phyloP scores from a whole-genome alignment of 1,140 invertebrate genomes.

The Daktulosphaira vitifoliae region DNA sequence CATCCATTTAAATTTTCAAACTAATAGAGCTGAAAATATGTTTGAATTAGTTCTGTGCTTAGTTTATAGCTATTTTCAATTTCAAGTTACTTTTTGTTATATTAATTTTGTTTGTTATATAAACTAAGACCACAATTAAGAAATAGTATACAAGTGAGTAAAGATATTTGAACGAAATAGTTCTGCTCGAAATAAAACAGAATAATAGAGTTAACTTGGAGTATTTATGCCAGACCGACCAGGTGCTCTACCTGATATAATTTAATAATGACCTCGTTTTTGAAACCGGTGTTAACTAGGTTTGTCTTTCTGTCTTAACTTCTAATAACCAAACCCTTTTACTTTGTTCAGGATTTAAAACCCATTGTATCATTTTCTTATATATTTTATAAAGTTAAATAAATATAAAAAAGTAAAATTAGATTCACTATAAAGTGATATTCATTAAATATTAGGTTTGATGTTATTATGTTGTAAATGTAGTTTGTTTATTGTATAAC shows the following conservation, averaged over 20 bases:
- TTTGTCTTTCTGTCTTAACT: constrained; percentile 21
- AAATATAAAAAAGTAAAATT: too few relatives aligned
- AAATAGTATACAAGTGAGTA: neutral
- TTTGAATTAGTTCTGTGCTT: too few relatives aligned
- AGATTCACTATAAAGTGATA: too few relatives aligned
- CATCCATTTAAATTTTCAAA: too few relatives aligned
- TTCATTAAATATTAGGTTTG: too few relatives aligned
- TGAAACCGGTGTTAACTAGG: constrained; percentile 33
- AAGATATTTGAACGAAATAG: constrained; percentile 23
- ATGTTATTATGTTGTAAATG: too few relatives aligned
- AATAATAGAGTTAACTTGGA: constrained; percentile 24
- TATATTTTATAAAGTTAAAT: too few relatives aligned
- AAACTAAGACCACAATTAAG: neutral
- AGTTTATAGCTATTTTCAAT: too few relatives aligned
- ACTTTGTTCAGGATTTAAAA: neutral
- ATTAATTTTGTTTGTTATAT: neutral
- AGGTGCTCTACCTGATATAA: constrained; percentile 33
- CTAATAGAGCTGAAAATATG: too few relatives aligned
- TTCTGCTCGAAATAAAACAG: constrained; percentile 8
- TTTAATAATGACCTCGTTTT: constrained; percentile 32
- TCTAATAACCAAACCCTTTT: constrained; percentile 29
- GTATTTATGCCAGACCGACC: constrained; percentile 27
- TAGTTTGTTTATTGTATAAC: too few relatives aligned
- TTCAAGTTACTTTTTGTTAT: too few relatives aligned
- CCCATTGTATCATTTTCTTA: too few relatives aligned